Base-by-base conservation (phyloP, 1,140 invertebrate genomes). In the Calephelis nemesis region DNA sequence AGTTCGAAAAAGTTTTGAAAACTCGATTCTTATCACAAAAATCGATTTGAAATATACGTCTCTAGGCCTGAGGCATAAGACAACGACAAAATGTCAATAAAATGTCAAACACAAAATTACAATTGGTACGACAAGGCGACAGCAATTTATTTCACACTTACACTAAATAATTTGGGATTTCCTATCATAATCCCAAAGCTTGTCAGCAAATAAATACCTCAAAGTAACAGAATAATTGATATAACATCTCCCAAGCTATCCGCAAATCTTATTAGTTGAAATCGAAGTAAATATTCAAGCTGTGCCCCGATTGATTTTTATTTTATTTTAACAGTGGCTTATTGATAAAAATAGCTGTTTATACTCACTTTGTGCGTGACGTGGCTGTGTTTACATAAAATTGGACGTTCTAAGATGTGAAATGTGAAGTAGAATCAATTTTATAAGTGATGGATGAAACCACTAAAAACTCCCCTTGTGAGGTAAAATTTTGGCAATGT, bases 311-410 rank as follows among this genome's bases (percentile, higher is more conserved):
- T 85, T 84, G 80, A 84, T 88, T 90, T 87, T 88, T 84, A 84
- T 87, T 88, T 86, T 85, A 81, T 87, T 88, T 86, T 83, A 84
- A 83, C 82, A 81, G 86, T 87, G 85, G 88, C 86, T 90, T 90
- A 81, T 88, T 90, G 79, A 77, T 88, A 85, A 77, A 67, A 88
- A 88, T 88, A 84, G 84, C 84, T 88, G 79, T 78, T 78, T 82
- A 76, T 70, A 84, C 78, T 84, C 82, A 90, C 84, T 82, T 81
- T 82, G 68, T 74, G 78, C 79, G 86, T 88, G 85, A 83, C 85
- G 84, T 87, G 76, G 77, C 82, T 82, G 70, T 83, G 80, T 78
- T 74, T 74, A 74, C 76, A 75, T 81, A 73, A 74, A 83, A 80
- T 86, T 75, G 79, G 81, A 82, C 73, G 69, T 80, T 74, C 72